Base-by-base conservation (phyloP, 2,113 vertebrate species). In the Nyctibius bracteatus region DNA sequence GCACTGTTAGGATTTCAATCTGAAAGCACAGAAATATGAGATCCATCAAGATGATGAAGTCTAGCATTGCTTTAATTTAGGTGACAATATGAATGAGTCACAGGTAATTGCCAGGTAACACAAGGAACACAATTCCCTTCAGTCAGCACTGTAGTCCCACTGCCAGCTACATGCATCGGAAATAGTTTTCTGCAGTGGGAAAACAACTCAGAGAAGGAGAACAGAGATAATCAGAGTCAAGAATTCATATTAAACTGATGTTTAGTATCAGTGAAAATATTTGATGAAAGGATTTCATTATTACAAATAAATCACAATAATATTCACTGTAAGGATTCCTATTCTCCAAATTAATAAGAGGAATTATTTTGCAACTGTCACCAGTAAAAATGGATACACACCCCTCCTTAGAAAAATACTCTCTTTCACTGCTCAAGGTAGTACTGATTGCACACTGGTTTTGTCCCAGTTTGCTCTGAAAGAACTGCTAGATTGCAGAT, bases 51-150 rank as follows among this genome's bases (percentile, higher is more conserved):
- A 72, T 23, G 54, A 84, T 37, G 74, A 58, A 74, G 88, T 10
- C 80, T 55, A 66, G 77, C 47, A 75, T 28, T 17, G 94, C 71
- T 75, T 9, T 86, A 81, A 94, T 94, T 83, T 59, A 82, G 67
- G 63, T 81, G 90, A 88, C 87, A 73, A 27, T 10, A 25, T 4
- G 75, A 88, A 74, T 92, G 86, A 93, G 88, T 81, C 92, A 85
- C 68, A 91, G 83, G 81, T 84, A 94, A 94, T 85, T 97, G 86
- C 47, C 92, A 95, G 82, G 88, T 92, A 88, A 81, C 44, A 71
- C 0, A 7, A 88, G 77, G 82, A 97, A 67, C 78, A 75, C 80
- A 67, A 79, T 33, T 95, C 70, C 68, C 57, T 80, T 78, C 88
- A 84, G 65, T 85, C 73, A 85, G 84, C 68, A 65, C 25, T 30